Evolutionary conservation across 2,113 vertebrate genomes (phyloP).

Genomic region (Ardeotis arabs): DNA sequence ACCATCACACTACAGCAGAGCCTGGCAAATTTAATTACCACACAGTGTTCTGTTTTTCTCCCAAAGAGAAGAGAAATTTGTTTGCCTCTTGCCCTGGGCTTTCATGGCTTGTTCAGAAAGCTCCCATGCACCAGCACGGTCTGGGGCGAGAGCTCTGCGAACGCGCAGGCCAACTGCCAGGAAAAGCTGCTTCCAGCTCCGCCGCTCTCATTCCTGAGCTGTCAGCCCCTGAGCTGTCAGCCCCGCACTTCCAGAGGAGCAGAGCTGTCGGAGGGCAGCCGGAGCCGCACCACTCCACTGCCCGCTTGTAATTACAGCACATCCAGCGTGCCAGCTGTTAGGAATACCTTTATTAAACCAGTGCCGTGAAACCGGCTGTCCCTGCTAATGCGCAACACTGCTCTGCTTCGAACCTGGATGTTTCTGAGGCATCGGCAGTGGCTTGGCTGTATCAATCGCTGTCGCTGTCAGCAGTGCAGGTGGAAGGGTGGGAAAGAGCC

Average conservation of each 20-base stretch:
- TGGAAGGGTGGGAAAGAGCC: slow-evolving; percentile 45
- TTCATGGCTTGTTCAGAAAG: not conserved
- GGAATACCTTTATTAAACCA: not conserved
- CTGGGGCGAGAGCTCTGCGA: not conserved
- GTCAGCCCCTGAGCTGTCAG: not conserved
- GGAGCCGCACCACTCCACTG: not conserved
- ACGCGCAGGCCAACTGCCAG: slow-evolving; percentile 14
- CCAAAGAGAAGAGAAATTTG: slow-evolving; percentile 6
- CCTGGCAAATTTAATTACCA: slow-evolving; percentile 38
- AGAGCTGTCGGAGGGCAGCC: not conserved
- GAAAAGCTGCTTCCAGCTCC: slow-evolving; percentile 34
- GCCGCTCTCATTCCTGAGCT: not conserved
- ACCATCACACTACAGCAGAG: not conserved
- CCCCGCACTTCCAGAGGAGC: not conserved
- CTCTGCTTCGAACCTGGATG: not conserved
- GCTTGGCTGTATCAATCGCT: not conserved
- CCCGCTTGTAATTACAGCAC: not conserved
- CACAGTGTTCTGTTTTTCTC: not conserved
- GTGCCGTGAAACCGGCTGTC: accelerated
- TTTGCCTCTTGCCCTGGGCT: slow-evolving; percentile 48
- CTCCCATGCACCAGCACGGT: not conserved
- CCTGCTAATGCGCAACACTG: accelerated
- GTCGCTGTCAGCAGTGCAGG: slow-evolving; percentile 8
- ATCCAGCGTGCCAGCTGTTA: not conserved
- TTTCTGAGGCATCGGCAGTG: not conserved